Percentiles rank a stretch among this genome's conserved stretches.
These are phyloP conservation scores for Falcaria lacertinaria DNA, from an alignment of 2,888 invertebrate genomes.

Conservation along the genomic window DNA sequence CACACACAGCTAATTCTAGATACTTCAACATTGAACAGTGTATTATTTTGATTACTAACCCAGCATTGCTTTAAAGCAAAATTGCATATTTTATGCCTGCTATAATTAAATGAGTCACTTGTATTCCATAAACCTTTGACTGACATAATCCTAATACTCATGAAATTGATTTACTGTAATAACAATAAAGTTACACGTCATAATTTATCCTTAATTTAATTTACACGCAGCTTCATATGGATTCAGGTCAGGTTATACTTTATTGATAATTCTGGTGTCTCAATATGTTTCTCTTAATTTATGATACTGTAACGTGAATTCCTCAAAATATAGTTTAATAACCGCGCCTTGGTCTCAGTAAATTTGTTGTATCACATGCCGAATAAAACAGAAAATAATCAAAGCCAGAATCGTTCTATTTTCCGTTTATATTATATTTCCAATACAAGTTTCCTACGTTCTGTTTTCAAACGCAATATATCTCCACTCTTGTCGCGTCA, in stretches of 20 bases:
- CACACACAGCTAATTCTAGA: too few relatives aligned
- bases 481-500: too few relatives aligned
- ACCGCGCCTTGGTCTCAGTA: neutral
- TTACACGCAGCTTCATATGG: constrained; percentile 7
- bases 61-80: too few relatives aligned
- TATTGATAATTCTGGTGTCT: neutral
- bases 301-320: neutral
- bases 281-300: neutral
- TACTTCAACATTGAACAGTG: too few relatives aligned
- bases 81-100: too few relatives aligned
- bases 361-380: too few relatives aligned
- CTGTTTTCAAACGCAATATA: too few relatives aligned
- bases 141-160: neutral
- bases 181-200: neutral
- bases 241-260: constrained; percentile 3
- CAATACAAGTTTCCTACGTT: too few relatives aligned
- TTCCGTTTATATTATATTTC: too few relatives aligned
- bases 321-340: neutral
- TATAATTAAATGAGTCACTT: neutral
- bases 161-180: neutral
- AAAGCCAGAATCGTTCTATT: too few relatives aligned
- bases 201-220: constrained; percentile 3
- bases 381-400: neutral
- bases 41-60: neutral
- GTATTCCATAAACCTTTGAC: neutral